These are phyloP conservation scores for Mustelus asterias DNA, from an alignment of 2,113 vertebrate genomes.

Conservation along the genomic window DNA sequence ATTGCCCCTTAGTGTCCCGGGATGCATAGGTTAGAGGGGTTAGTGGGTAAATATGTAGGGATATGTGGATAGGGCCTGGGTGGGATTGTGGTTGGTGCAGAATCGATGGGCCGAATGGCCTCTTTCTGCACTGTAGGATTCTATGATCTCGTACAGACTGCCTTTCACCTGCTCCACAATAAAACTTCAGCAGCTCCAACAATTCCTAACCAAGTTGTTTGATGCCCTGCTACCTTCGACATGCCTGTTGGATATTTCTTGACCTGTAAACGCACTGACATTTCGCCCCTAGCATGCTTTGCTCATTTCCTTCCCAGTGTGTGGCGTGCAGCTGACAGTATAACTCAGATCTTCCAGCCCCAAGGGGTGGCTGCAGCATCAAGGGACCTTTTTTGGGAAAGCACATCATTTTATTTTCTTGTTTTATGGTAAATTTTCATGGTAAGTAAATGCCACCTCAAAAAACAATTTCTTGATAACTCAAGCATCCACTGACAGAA, in stretches of 20 bases:
- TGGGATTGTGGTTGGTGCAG: too few relatives aligned
- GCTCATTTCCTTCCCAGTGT: neutral
- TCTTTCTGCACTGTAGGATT: too few relatives aligned
- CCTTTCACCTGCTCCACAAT: neutral
- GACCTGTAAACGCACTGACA: neutral
- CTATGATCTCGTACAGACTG: neutral
- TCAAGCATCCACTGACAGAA: neutral
- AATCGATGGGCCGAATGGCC: too few relatives aligned
- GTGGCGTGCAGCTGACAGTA: neutral
- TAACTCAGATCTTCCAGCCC: neutral
- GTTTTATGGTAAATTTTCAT: neutral
- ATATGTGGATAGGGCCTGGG: too few relatives aligned
- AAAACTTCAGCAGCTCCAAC: neutral
- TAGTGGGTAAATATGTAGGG: too few relatives aligned
- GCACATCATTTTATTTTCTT: neutral
- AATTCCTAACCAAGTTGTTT: neutral
- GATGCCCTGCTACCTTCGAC: neutral
- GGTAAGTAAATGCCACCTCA: neutral
- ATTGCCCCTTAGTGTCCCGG: too few relatives aligned
- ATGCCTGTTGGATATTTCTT: neutral
- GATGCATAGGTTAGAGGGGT: too few relatives aligned
- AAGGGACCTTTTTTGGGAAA: neutral
- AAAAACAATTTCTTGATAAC: neutral
- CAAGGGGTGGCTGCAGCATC: too few relatives aligned
- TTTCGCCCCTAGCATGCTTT: neutral